Conservation (phyloP, 2,113 vertebrate genomes). For the Megaleporinus macrocephalus region DNA sequence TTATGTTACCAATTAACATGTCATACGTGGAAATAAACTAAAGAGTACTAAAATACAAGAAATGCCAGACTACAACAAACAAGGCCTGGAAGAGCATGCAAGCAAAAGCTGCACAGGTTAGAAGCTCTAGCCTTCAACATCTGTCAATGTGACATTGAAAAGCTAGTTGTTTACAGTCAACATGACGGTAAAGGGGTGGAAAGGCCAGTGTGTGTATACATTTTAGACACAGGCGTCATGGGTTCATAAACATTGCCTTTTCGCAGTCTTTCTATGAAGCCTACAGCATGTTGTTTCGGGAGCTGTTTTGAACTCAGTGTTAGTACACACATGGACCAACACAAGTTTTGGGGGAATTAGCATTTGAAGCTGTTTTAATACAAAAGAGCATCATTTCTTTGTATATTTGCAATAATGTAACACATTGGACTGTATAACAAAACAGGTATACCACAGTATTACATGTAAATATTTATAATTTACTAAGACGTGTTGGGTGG, state of each 20-base stretch:
- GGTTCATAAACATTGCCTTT: background rate
- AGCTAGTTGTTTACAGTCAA: conserved; percentile 15
- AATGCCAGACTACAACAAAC: background rate
- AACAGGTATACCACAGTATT: too few species aligned
- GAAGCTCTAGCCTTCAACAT: background rate
- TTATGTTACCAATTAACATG: background rate
- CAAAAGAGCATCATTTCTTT: too few species aligned
- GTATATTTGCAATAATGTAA: too few species aligned
- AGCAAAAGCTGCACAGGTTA: background rate
- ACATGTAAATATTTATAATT: too few species aligned
- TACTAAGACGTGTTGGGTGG: too few species aligned
- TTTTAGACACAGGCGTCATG: background rate
- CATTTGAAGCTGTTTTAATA: too few species aligned
- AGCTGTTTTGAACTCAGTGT: too few species aligned
- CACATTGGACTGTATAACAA: too few species aligned
- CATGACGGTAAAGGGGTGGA: background rate
- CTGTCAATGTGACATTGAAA: conserved; percentile 16
- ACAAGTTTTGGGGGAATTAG: too few species aligned
- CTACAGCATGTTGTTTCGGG: background rate
- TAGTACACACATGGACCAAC: too few species aligned
- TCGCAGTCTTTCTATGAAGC: background rate
- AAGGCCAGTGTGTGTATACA: background rate
- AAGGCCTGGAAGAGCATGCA: background rate
- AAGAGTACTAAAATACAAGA: too few species aligned
- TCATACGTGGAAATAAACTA: background rate